These are phyloP conservation scores for Aspidiotus destructor DNA, from an alignment of 2,888 invertebrate genomes.

Conservation along the genomic window DNA sequence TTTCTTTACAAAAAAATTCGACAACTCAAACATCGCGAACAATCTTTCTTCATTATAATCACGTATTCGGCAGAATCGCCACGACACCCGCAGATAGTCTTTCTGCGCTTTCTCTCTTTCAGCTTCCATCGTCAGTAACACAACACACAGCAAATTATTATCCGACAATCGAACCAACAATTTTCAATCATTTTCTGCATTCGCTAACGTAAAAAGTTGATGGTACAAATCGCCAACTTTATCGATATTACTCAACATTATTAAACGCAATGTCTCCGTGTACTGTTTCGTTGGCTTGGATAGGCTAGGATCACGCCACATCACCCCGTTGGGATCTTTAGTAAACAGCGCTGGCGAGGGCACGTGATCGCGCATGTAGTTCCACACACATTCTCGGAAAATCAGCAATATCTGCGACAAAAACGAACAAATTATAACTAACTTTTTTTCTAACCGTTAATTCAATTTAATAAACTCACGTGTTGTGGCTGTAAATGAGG, in stretches of 20 bases:
- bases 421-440: constrained; percentile 20
- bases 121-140: no score
- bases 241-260: constrained; percentile 69
- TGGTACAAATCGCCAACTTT: constrained; percentile 66
- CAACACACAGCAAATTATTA: no score
- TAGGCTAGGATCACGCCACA: constrained; percentile 65
- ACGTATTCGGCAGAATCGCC: no score
- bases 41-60: no score
- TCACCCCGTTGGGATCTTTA: constrained; percentile 47
- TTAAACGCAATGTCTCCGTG: constrained; percentile 66
- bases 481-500: constrained; percentile 63
- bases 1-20: no score
- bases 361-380: constrained; percentile 77
- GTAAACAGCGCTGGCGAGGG: constrained; percentile 73
- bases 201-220: constrained; percentile 52
- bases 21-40: no score
- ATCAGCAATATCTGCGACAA: constrained; percentile 60
- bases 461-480: constrained; percentile 42
- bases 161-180: no score
- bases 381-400: constrained; percentile 78
- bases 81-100: no score
- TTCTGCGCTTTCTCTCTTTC: no score
- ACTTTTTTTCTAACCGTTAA: not conserved
- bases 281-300: constrained; percentile 62
- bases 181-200: constrained; percentile 17